Percentiles rank a stretch among this genome's conserved stretches.
Conservation (phyloP, 2,113 vertebrate species). For the Pantherophis guttatus region DNA sequence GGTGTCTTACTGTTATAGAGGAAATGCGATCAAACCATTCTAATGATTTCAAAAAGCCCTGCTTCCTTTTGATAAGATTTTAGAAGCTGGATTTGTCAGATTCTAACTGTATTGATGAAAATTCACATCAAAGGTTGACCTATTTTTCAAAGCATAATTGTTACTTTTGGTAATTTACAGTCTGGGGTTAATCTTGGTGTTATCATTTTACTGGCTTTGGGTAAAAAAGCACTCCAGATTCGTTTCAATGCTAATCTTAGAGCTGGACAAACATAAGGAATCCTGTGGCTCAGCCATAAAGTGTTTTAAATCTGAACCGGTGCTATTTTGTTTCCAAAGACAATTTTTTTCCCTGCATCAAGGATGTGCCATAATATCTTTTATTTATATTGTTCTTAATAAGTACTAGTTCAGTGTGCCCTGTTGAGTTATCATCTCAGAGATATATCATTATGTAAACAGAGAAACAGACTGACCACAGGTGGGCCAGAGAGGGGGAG, state of each 20-base stretch:
- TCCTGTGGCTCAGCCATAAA: background rate
- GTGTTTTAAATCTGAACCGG: background rate
- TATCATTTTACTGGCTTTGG: background rate
- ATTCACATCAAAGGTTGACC: constrained; percentile 59
- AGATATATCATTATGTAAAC: background rate
- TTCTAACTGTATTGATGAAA: constrained; percentile 51
- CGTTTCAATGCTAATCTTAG: background rate
- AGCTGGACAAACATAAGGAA: constrained; percentile 8
- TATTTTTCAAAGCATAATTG: constrained; percentile 55
- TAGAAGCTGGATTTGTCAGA: constrained; percentile 50
- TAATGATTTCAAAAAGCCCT: constrained; percentile 49
- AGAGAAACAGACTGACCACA: background rate
- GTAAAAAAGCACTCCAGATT: background rate
- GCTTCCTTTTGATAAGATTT: constrained; percentile 61
- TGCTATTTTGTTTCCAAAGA: background rate
- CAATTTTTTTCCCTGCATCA: background rate
- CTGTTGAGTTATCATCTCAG: background rate
- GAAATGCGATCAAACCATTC: constrained; percentile 66
- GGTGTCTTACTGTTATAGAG: constrained; percentile 54
- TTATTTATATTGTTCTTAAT: background rate
- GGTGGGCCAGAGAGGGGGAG: background rate
- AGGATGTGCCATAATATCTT: background rate
- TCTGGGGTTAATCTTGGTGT: constrained; percentile 3
- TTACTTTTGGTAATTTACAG: constrained; percentile 32
- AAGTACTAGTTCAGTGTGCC: background rate